Evolutionary conservation across 1,140 invertebrate species (phyloP), one percentile per base, ranked within the genome.

Genomic region (Cryptotermes secundus): DNA sequence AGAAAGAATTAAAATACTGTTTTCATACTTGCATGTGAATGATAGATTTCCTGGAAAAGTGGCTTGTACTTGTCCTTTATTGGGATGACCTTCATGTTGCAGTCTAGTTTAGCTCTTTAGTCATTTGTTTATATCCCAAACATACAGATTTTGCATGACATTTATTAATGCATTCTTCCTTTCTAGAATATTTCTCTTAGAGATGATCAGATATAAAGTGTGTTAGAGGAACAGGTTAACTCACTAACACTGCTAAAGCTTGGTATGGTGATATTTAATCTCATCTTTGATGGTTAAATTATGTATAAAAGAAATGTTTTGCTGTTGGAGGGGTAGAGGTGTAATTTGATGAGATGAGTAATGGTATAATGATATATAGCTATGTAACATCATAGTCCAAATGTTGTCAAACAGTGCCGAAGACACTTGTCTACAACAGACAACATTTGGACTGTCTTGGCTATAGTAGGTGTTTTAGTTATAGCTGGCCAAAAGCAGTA

Each of bases 111-210:
- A 72, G 59, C 14, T 72, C 59, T 14, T 72, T 31, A 72, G 6
- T 14, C 59, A 9, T n/a, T 31, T n/a, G 31, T 72, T n/a, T 14
- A 31, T 72, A 31, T 31, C n/a, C n/a, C 14, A 26, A 72, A 72
- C 26, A 72, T 26, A 72, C 59, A 72, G 3, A 72, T 72, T 72
- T 72, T 72, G 59, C 59, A 72, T 72, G 59, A 31, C 16, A 31
- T 72, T 72, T 72, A 72, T n/a, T 72, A 72, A 72, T 72, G 59
- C 59, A 72, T 72, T 72, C 0, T 72, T 72, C n/a, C 59, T 72
- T 72, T 14, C n/a, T n/a, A 31, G 7, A 72, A 16, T 12, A 72
- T 31, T 72, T 1, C 6, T 72, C 16, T 0, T 31, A 72, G 59
- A 72, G 59, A 72, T 31, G n/a, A 31, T 72, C n/a, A 31, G 59